Conservation (phyloP, 1,140 invertebrate genomes). For the Globodera rostochiensis region DNA sequence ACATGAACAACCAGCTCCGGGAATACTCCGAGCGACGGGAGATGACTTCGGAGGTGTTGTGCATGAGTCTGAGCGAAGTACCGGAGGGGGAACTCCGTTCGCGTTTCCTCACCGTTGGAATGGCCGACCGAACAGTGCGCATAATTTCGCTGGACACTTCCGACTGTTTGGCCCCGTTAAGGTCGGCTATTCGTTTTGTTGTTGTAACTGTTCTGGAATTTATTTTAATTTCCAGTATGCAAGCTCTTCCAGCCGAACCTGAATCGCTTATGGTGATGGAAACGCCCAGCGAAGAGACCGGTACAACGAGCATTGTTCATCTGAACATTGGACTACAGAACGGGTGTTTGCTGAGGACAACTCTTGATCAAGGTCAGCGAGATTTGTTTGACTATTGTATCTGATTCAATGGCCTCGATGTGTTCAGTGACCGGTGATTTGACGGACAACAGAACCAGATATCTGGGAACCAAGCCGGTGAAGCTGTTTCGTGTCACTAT, state of each 20-base stretch:
- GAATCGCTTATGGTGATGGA: conserved; percentile 96
- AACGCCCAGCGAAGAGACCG: conserved; percentile 71
- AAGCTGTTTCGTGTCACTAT: conserved; percentile 92
- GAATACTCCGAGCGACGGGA: conserved; percentile 96
- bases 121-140: conserved; percentile 92
- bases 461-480: conserved; percentile 89
- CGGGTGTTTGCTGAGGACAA: conserved; percentile 89
- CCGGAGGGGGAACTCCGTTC: conserved; percentile 90
- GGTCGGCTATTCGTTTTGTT: conserved; percentile 33
- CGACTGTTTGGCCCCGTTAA: conserved; percentile 62
- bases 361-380: conserved; percentile 77
- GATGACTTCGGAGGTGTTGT: conserved; percentile 93
- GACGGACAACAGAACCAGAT: conserved; percentile 92
- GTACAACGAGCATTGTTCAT: conserved; percentile 75
- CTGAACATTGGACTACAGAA: conserved; percentile 97
- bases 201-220: conserved; percentile 39
- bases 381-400: background rate
- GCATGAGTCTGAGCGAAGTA: conserved; percentile 94
- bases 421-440: conserved; percentile 84
- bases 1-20: conserved; percentile 92
- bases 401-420: background rate
- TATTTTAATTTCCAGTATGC: conserved; percentile 79
- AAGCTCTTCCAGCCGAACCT: conserved; percentile 90
- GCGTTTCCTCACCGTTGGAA: conserved; percentile 92
- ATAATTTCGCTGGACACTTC: conserved; percentile 92